Base-by-base conservation (phyloP, 1,140 invertebrate genomes). In the Cydia pomonella region DNA sequence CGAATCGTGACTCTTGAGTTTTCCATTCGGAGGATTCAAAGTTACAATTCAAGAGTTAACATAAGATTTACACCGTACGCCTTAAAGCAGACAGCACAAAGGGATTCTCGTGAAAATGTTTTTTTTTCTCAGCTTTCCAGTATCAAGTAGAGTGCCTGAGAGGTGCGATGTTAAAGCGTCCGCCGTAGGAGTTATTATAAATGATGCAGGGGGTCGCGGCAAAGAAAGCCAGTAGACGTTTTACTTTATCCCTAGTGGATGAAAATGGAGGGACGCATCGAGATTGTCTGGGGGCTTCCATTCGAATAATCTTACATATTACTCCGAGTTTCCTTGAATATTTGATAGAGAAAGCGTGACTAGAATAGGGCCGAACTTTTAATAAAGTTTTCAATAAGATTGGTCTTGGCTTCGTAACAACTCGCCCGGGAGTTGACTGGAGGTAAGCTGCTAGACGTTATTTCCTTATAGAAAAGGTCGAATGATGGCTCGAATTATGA, bases 81-180 rank as follows among this genome's bases (percentile, higher is more conserved):
- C 79, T 80, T 80, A 76, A 82, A 82, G 82, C 78, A 80, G 62
- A 23, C 73, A 74, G 76, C 75, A 84, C 81, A 79, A 83, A 59
- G 77, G 72, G 76, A 75, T 64, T 77, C 79, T 80, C 72, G 44
- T 73, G 69, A 79, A 81, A 83, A 87, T 82, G 79, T 80, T 78
- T 80, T 72, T n/a, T 38, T 72, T 77, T 76, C 71, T 77, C 73
- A 75, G 80, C 79, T 79, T 81, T 78, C 73, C 81, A 80, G 76
- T 76, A 79, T 83, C 47, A 74, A 73, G 76, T 74, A 76, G 78
- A 84, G 81, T 86, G 81, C 72, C 77, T 73, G 72, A 75, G 77
- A 84, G 81, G 81, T 83, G 78, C 76, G 78, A 87, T 81, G 81
- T 82, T 83, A 80, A 84, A 82, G 84, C 82, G 79, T 82, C 75